phyloP scores from a whole-genome alignment of 1,140 invertebrate genomes.

The Drosophila mauritiana region DNA sequence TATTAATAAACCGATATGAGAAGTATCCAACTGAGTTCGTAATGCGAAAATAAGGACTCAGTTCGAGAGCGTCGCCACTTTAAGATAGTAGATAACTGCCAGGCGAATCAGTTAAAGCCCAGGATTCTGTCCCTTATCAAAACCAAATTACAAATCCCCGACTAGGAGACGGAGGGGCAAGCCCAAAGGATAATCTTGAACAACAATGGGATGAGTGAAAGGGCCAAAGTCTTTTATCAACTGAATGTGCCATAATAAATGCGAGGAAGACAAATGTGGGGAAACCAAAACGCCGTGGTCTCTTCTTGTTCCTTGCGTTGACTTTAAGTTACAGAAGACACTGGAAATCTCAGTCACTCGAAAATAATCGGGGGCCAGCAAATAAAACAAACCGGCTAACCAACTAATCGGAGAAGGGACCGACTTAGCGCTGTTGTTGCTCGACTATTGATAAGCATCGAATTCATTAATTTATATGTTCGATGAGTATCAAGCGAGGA shows the following conservation, averaged over 20 bases:
- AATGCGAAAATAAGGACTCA: constrained; percentile 67
- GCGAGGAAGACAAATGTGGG: constrained; percentile 43
- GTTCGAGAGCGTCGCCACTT: constrained; percentile 3
- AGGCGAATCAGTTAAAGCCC: constrained; percentile 58
- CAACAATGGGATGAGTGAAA: constrained; percentile 76
- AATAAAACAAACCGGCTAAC: constrained; percentile 48
- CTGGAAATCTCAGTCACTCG: constrained; percentile 67
- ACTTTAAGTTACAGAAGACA: constrained; percentile 68
- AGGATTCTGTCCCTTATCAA: constrained; percentile 58
- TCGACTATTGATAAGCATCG: constrained; percentile 77
- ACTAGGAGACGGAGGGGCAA: neutral
- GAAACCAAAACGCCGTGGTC: constrained; percentile 26
- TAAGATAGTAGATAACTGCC: constrained; percentile 35
- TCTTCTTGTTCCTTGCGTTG: constrained; percentile 41
- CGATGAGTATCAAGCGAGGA: constrained; percentile 61
- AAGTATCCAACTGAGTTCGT: constrained; percentile 50
- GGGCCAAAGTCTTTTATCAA: constrained; percentile 72
- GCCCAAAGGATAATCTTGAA: constrained; percentile 46
- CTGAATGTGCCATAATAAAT: constrained; percentile 73
- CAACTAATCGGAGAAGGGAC: constrained; percentile 60
- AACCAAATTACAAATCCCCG: constrained; percentile 76
- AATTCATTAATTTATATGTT: constrained; percentile 83
- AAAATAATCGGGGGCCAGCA: constrained; percentile 71
- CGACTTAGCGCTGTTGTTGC: constrained; percentile 31
- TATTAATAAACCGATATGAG: constrained; percentile 45